Conservation (phyloP, 2,888 invertebrate species). For the Orthosia cruda region DNA sequence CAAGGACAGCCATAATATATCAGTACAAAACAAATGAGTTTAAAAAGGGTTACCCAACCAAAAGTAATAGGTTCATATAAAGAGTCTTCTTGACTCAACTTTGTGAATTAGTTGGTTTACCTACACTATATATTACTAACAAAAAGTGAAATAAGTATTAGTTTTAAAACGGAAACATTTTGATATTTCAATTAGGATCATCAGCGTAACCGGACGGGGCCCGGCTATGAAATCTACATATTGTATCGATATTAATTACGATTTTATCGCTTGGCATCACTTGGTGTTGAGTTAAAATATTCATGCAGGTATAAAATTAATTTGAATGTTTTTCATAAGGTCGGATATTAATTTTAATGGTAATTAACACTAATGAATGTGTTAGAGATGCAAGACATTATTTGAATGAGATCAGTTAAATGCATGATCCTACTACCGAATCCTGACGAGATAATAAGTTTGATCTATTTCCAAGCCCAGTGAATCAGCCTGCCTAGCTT, state of each 20-base stretch:
- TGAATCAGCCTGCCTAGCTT: too few relatives aligned
- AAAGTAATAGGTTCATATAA: too few relatives aligned
- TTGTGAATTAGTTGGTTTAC: too few relatives aligned
- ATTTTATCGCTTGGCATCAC: constrained; percentile 28
- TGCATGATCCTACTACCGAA: background rate
- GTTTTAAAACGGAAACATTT: constrained; percentile 24
- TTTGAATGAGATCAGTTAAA: background rate
- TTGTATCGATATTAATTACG: constrained; percentile 51
- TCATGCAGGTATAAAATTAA: background rate
- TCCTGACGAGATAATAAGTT: background rate
- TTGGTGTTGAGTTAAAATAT: constrained; percentile 15
- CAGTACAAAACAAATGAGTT: too few relatives aligned
- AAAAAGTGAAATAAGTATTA: constrained; percentile 17
- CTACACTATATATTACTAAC: too few relatives aligned
- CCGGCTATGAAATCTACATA: constrained; percentile 37
- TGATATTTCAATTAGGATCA: constrained; percentile 45
- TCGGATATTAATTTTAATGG: background rate
- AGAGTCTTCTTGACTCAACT: too few relatives aligned
- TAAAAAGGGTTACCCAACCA: too few relatives aligned
- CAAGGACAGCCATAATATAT: too few relatives aligned
- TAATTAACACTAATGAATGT: background rate
- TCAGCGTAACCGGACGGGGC: constrained; percentile 3
- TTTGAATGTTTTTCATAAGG: background rate
- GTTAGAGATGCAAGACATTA: background rate
- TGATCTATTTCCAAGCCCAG: too few relatives aligned